A percentile compares a stretch with the other conserved stretches of the same genome.
Conservation (phyloP, 2,113 vertebrate genomes). For the Myocastor coypus region DNA sequence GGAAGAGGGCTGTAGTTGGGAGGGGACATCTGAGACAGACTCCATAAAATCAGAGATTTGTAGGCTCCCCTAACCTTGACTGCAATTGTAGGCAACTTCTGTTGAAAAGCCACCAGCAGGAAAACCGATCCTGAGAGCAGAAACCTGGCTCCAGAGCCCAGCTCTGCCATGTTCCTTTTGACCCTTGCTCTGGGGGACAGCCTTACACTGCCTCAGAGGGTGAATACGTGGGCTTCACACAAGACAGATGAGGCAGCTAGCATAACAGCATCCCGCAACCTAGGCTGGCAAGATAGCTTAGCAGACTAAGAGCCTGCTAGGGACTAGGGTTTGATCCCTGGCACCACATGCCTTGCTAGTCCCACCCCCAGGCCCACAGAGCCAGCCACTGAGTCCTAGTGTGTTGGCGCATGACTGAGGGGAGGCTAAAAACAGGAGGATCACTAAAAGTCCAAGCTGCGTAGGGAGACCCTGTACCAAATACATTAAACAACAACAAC, state of each 20-base stretch:
- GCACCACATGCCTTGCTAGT: no score
- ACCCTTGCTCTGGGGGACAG: background rate
- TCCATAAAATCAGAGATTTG: background rate
- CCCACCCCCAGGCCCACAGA: no score
- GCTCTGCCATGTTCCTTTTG: background rate
- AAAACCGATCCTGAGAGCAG: background rate
- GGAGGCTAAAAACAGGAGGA: no score
- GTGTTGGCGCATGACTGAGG: no score
- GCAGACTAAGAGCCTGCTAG: no score
- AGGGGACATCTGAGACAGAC: background rate
- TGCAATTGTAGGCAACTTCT: background rate
- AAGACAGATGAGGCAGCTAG: rapidly evolving
- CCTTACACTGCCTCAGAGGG: rapidly evolving
- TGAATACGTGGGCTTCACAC: no score
- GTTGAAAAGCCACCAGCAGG: background rate
- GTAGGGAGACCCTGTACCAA: no score
- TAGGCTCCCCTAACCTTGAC: background rate
- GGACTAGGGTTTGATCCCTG: no score
- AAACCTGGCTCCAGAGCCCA: background rate
- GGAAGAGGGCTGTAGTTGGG: background rate
- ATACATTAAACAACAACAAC: no score
- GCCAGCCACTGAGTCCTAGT: no score
- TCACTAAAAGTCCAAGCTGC: no score
- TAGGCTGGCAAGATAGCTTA: no score
- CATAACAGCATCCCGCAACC: rapidly evolving